Conservation (phyloP, 1,140 invertebrate genomes). For the Capitella teleta region DNA sequence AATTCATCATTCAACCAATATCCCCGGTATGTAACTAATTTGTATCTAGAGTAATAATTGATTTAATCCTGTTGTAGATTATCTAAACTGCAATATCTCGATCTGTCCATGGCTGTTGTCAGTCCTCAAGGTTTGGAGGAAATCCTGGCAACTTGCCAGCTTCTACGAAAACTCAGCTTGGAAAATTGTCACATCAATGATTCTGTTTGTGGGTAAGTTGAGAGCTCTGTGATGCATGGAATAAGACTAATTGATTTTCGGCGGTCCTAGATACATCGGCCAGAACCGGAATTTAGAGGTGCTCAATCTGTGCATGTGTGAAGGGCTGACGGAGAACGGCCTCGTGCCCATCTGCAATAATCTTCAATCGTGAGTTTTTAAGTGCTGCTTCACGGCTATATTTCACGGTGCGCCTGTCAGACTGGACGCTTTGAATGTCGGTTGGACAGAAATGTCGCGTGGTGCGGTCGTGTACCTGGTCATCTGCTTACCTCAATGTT, state of each 20-base stretch:
- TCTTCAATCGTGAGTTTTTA: conserved; percentile 51
- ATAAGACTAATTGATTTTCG: neutral
- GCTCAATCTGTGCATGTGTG: conserved; percentile 63
- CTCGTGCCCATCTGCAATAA: conserved; percentile 47
- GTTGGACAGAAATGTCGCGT: conserved; percentile 62
- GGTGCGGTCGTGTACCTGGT: conserved; percentile 53
- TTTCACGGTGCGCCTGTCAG: conserved; percentile 40
- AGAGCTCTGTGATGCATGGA: too few species aligned
- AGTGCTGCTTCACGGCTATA: neutral
- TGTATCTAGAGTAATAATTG: too few species aligned
- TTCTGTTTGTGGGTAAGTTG: conserved; percentile 45
- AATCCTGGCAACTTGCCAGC: conserved; percentile 55
- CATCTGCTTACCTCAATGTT: conserved; percentile 48
- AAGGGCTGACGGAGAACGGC: conserved; percentile 51
- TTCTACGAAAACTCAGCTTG: conserved; percentile 67
- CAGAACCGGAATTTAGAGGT: conserved; percentile 56
- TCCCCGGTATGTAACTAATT: too few species aligned
- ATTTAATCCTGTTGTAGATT: too few species aligned
- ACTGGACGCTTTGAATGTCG: conserved; percentile 62
- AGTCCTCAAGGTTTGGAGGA: conserved; percentile 46
- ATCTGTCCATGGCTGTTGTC: conserved; percentile 67
- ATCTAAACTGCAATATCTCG: conserved; percentile 62
- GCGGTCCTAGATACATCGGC: conserved; percentile 43
- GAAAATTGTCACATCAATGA: conserved; percentile 60
- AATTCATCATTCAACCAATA: too few species aligned